Evolutionary conservation across 2,888 invertebrate species (phyloP).

Genomic region (Luperina nickerlii): DNA sequence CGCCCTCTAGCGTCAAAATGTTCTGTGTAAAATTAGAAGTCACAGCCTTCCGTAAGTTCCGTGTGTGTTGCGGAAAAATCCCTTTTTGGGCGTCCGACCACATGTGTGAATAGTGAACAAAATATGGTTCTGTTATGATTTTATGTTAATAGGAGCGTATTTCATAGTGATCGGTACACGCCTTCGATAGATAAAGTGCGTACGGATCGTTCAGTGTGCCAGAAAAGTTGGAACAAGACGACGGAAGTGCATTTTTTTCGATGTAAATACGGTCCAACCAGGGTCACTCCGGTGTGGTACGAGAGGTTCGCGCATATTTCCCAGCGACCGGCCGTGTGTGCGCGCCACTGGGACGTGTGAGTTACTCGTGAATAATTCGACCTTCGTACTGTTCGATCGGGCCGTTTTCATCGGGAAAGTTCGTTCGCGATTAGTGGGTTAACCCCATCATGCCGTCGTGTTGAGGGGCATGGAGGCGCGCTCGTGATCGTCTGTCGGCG

Average conservation of each 20-base stretch:
- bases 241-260: slow-evolving; percentile 89
- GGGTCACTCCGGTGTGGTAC: slow-evolving; percentile 88
- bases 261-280: slow-evolving; percentile 89
- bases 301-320: slow-evolving; percentile 83
- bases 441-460: slow-evolving; percentile 88
- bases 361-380: slow-evolving; percentile 77
- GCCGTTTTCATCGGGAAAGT: slow-evolving; percentile 80
- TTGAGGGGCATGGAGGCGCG: slow-evolving; percentile 89
- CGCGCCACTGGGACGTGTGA: slow-evolving; percentile 75
- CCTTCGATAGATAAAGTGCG: slow-evolving; percentile 81
- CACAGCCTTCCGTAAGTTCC: slow-evolving; percentile 90
- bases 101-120: slow-evolving; percentile 91
- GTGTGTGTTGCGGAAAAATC: slow-evolving; percentile 91
- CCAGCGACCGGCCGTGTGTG: slow-evolving; percentile 74
- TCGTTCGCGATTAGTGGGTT: slow-evolving; percentile 82
- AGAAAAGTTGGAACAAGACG: slow-evolving; percentile 83
- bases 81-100: slow-evolving; percentile 93
- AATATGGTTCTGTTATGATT: slow-evolving; percentile 88
- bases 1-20: slow-evolving; percentile 86
- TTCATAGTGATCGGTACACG: slow-evolving; percentile 80
- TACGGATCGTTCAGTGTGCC: slow-evolving; percentile 81
- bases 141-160: slow-evolving; percentile 78
- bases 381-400: slow-evolving; percentile 82
- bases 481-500: slow-evolving; percentile 90
- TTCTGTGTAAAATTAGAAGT: slow-evolving; percentile 89